Conservation (phyloP, 2,888 invertebrate species). For the Trimorus sp. region DNA sequence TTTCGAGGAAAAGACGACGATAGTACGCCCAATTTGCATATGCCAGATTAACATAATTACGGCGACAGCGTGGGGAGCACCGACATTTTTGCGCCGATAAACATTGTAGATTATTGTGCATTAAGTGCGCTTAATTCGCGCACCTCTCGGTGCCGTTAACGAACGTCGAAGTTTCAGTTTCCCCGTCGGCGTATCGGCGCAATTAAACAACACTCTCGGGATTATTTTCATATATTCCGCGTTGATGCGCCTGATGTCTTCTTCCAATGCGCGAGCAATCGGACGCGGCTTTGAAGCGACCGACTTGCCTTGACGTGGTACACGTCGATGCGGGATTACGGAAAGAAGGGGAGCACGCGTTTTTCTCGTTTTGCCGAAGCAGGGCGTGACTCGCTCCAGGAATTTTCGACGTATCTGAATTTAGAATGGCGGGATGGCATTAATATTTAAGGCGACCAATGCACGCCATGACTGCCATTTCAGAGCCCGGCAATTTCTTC, state of each 20-base stretch:
- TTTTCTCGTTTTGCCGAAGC: slow-evolving; percentile 28
- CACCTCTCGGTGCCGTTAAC: not conserved
- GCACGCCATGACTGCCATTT: not conserved
- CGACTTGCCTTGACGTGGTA: slow-evolving; percentile 36
- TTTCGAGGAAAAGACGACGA: not conserved
- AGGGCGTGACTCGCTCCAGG: slow-evolving; percentile 54
- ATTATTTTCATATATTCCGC: slow-evolving; percentile 33
- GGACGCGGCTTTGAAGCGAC: slow-evolving; percentile 31
- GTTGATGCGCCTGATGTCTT: slow-evolving; percentile 45
- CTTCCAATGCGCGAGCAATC: slow-evolving; percentile 19
- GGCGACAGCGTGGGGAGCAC: not conserved
- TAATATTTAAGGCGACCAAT: slow-evolving; percentile 54
- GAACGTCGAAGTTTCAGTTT: not conserved
- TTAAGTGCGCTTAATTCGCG: slow-evolving; percentile 3
- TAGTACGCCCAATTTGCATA: slow-evolving; percentile 35
- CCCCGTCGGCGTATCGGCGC: not conserved
- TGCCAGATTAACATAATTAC: slow-evolving; percentile 40
- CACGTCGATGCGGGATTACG: slow-evolving; percentile 49
- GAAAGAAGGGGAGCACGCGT: slow-evolving; percentile 44
- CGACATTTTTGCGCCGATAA: slow-evolving; percentile 13
- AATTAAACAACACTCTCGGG: slow-evolving; percentile 13
- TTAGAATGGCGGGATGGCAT: slow-evolving; percentile 53
- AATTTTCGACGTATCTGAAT: slow-evolving; percentile 42
- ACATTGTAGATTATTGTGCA: slow-evolving; percentile 7
- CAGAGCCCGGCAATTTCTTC: slow-evolving; percentile 23